Percentiles rank a stretch among this genome's conserved stretches.
Evolutionary conservation across 2,113 vertebrate species (phyloP).

Genomic region (Ornithorhynchus anatinus): DNA sequence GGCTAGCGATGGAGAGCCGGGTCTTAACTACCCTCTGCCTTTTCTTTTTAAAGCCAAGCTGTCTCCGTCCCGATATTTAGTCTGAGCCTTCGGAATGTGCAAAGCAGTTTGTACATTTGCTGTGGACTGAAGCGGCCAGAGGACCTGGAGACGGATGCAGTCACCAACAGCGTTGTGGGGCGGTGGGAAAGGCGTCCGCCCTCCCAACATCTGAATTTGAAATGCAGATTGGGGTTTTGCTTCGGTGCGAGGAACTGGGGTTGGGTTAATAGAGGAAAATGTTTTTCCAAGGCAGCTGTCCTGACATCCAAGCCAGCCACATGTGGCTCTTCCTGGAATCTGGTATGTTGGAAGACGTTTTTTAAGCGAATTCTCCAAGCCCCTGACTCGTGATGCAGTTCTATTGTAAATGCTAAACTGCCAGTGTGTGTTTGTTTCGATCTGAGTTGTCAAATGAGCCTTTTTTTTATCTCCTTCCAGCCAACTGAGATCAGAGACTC

Average conservation of each 20-base stretch:
- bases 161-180: no score
- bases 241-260: background rate
- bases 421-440: background rate
- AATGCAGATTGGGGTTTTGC: background rate
- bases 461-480: no score
- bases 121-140: no score
- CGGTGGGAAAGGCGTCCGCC: background rate
- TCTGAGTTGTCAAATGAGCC: background rate
- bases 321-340: background rate
- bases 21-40: no score
- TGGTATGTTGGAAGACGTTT: background rate
- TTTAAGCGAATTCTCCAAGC: background rate
- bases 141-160: no score
- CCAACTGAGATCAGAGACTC: background rate
- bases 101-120: no score
- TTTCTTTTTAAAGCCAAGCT: no score
- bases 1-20: no score
- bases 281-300: background rate
- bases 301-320: background rate
- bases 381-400: background rate
- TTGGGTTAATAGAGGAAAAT: conserved; percentile 4
- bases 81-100: no score
- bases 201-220: background rate
- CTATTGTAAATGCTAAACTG: background rate
- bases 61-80: no score